Evolutionary conservation across 1,140 invertebrate species (phyloP).

Genomic region (Drosophila busckii): DNA sequence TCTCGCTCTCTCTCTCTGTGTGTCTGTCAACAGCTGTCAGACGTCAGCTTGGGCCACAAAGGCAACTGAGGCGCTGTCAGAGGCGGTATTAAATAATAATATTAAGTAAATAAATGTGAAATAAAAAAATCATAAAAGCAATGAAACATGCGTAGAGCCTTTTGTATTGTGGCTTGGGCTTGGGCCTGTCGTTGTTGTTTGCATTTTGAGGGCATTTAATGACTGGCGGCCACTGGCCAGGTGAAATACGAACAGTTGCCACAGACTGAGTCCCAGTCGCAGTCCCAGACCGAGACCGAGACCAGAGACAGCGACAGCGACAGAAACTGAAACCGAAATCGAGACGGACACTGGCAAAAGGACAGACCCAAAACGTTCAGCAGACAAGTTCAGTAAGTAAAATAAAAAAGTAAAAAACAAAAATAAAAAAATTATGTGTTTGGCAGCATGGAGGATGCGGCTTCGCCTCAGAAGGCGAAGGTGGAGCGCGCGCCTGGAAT

Average conservation of each 20-base stretch:
- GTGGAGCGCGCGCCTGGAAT: constrained; percentile 64
- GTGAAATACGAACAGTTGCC: constrained; percentile 69
- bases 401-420: constrained; percentile 17
- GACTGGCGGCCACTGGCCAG: constrained; percentile 57
- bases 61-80: constrained; percentile 28
- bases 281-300: constrained; percentile 2
- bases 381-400: constrained; percentile 48
- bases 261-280: too few relatives aligned
- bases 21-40: constrained; percentile 42
- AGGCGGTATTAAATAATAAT: constrained; percentile 36
- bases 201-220: constrained; percentile 63
- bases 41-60: constrained; percentile 19
- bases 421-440: constrained; percentile 53
- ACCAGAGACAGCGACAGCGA: constrained; percentile 1
- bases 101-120: constrained; percentile 36
- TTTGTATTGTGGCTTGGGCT: constrained; percentile 29
- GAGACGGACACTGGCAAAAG: constrained; percentile 16
- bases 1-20: constrained; percentile 17
- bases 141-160: constrained; percentile 17
- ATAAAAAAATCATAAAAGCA: background rate
- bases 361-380: constrained; percentile 41
- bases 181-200: constrained; percentile 28
- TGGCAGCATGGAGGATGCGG: constrained; percentile 59
- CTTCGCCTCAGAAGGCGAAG: constrained; percentile 35
- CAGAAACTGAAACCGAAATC: constrained; percentile 17